Percentiles rank a stretch among this genome's conserved stretches.
Evolutionary conservation across 2,888 invertebrate genomes (phyloP).

Genomic region (Ophraella communa): DNA sequence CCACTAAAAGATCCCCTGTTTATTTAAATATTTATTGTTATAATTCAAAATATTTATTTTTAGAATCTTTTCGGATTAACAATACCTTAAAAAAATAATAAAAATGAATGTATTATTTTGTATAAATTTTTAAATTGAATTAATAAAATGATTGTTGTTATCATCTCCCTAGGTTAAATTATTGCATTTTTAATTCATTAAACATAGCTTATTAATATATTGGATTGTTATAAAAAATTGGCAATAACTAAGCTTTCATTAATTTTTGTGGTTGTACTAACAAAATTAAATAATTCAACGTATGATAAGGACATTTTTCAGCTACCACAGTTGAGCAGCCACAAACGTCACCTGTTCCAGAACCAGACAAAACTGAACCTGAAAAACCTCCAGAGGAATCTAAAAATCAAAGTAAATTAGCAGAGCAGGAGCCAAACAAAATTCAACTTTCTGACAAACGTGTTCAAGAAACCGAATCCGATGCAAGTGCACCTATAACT

Average conservation of each 20-base stretch:
- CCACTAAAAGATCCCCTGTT: conserved; percentile 9
- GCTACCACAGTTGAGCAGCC: conserved; percentile 39
- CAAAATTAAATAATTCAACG: conserved; percentile 9
- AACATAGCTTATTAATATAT: not conserved
- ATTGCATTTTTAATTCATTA: not conserved
- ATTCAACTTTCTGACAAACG: conserved; percentile 1
- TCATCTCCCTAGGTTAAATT: not conserved
- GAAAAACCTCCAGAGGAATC: not conserved
- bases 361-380: conserved; percentile 3
- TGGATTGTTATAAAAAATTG: not conserved
- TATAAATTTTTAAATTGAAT: not conserved
- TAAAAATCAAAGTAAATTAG: not conserved
- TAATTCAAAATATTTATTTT: conserved; percentile 28
- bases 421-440: conserved; percentile 10
- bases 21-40: conserved; percentile 28
- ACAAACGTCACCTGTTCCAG: not conserved
- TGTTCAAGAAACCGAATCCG: not conserved
- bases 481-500: not conserved
- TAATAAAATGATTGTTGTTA: not conserved
- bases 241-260: not conserved
- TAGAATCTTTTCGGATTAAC: conserved; percentile 30
- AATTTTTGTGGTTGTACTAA: not conserved
- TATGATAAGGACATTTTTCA: conserved; percentile 27
- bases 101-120: not conserved
- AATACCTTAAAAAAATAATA: conserved; percentile 8